phyloP scores from a whole-genome alignment of 2,797 vertebrate species.

The Macroramphosus scolopax region DNA sequence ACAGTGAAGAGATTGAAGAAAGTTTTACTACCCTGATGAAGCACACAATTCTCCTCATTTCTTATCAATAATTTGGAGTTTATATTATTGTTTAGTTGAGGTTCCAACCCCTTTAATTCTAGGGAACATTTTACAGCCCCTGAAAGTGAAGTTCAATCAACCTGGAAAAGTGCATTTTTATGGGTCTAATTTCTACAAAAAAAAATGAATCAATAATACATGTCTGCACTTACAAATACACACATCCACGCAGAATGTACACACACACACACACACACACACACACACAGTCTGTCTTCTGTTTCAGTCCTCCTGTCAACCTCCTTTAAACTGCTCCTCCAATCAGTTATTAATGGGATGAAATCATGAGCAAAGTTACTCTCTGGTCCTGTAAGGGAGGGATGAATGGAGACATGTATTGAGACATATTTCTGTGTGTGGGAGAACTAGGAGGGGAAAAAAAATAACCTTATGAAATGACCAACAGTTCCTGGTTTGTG shows the following conservation, averaged over 20 bases:
- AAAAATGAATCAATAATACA: constrained; percentile 14
- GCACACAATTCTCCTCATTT: not conserved
- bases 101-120: constrained; percentile 15
- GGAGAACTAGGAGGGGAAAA: constrained; percentile 73
- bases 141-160: constrained; percentile 33
- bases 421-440: constrained; percentile 56
- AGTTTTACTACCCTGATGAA: not conserved
- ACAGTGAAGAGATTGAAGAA: not conserved
- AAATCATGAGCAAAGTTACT: too few relatives aligned
- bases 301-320: too few relatives aligned
- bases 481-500: constrained; percentile 85
- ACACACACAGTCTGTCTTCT: too few relatives aligned
- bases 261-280: constrained; percentile 5
- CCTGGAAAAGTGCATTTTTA: constrained; percentile 9
- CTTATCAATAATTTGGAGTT: constrained; percentile 11
- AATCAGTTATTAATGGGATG: too few relatives aligned
- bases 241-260: not conserved
- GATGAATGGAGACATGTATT: constrained; percentile 53
- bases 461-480: constrained; percentile 88
- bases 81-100: constrained; percentile 20
- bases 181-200: constrained; percentile 21
- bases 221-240: not conserved
- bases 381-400: too few relatives aligned
- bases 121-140: constrained; percentile 25
- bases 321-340: too few relatives aligned